Percentiles rank a stretch among this genome's conserved stretches.
These are phyloP conservation scores for Hesperophylax magnus DNA, from an alignment of 1,140 invertebrate species.

Conservation along the genomic window DNA sequence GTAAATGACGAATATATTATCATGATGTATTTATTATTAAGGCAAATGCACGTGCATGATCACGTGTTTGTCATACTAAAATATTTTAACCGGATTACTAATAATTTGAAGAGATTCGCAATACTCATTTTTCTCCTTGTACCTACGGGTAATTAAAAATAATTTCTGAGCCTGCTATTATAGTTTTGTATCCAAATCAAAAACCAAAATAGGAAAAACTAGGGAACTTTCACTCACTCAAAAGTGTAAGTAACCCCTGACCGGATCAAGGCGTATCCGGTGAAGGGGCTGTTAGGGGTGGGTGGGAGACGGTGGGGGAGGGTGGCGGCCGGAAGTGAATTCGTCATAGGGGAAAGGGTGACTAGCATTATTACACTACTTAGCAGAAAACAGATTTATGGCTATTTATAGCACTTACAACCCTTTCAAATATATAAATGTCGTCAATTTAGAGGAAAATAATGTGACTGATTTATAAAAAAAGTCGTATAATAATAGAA, in stretches of 20 bases:
- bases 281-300: not conserved
- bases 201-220: too few species aligned
- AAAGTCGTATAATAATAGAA: too few species aligned
- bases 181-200: too few species aligned
- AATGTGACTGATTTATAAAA: not conserved
- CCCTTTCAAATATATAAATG: slow-evolving; percentile 6
- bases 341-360: slow-evolving; percentile 20
- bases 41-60: too few species aligned
- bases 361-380: slow-evolving; percentile 21
- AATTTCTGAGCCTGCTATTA: too few species aligned
- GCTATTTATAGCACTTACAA: not conserved
- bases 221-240: not conserved
- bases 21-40: too few species aligned
- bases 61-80: too few species aligned
- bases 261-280: not conserved
- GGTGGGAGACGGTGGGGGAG: not conserved
- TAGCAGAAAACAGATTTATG: slow-evolving; percentile 34
- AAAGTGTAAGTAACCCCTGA: slow-evolving; percentile 6
- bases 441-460: not conserved
- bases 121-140: too few species aligned
- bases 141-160: too few species aligned
- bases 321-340: slow-evolving; percentile 17
- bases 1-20: too few species aligned
- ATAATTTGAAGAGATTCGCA: too few species aligned
- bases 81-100: too few species aligned